Conservation (phyloP, 2,113 vertebrate species). For the Catharus bicknelli region DNA sequence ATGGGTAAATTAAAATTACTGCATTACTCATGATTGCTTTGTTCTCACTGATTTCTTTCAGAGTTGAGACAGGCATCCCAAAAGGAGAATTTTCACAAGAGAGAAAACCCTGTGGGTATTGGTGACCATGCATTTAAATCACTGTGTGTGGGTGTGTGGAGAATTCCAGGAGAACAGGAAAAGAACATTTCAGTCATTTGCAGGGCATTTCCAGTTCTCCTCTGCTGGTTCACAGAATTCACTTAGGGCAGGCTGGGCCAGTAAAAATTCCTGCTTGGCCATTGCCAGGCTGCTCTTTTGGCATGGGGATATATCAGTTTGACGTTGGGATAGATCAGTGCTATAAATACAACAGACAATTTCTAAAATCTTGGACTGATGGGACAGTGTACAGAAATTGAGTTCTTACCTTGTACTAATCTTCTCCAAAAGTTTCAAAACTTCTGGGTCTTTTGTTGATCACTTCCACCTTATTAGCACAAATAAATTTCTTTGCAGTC, state of each 20-base stretch:
- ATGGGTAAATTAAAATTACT: neutral
- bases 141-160: too few species aligned
- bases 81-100: neutral
- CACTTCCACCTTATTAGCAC: neutral
- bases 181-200: neutral
- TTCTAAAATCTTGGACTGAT: neutral
- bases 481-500: neutral
- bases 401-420: neutral
- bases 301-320: neutral
- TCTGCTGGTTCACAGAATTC: neutral
- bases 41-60: neutral
- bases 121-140: neutral
- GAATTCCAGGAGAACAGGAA: neutral
- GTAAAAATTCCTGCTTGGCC: neutral
- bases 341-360: neutral
- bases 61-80: neutral
- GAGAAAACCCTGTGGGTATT: neutral
- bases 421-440: neutral
- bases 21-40: rapidly evolving
- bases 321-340: rapidly evolving
- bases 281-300: neutral
- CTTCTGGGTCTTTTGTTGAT: neutral
- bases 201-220: neutral
- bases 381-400: neutral
- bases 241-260: too few species aligned